These are phyloP conservation scores for Neodiprion pinetum DNA, from an alignment of 1,140 invertebrate genomes.

Conservation along the genomic window DNA sequence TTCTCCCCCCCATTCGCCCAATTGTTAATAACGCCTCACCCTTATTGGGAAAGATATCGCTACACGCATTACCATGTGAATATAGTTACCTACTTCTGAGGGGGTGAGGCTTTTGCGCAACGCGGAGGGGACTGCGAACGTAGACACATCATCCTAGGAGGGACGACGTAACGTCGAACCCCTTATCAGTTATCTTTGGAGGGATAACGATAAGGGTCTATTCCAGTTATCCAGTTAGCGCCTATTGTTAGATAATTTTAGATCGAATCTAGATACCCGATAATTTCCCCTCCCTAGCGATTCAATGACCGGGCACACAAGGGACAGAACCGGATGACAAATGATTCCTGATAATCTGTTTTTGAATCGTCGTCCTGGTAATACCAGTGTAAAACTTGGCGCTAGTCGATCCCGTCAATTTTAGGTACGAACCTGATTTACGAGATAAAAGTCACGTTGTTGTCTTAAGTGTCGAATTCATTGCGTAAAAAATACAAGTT, in stretches of 20 bases:
- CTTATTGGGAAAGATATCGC: slow-evolving; percentile 51
- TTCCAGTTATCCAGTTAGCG: slow-evolving; percentile 61
- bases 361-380: not conserved
- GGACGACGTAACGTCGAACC: slow-evolving; percentile 56
- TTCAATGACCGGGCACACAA: slow-evolving; percentile 34
- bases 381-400: not conserved
- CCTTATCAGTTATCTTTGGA: slow-evolving; percentile 1
- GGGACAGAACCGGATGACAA: slow-evolving; percentile 53
- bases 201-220: slow-evolving; percentile 50
- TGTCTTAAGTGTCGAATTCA: no score
- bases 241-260: slow-evolving; percentile 61
- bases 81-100: slow-evolving; percentile 47
- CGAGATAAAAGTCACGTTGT: no score
- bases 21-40: slow-evolving; percentile 60
- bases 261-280: slow-evolving; percentile 52
- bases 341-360: slow-evolving; percentile 41
- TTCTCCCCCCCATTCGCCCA: slow-evolving; percentile 27
- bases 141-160: slow-evolving; percentile 57
- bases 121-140: slow-evolving; percentile 43
- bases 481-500: no score
- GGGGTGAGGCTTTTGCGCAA: slow-evolving; percentile 24
- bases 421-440: not conserved
- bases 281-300: slow-evolving; percentile 31
- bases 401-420: not conserved
- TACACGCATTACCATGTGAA: slow-evolving; percentile 60